Base-by-base conservation (phyloP, 2,888 invertebrate species). In the Clanis bilineata region DNA sequence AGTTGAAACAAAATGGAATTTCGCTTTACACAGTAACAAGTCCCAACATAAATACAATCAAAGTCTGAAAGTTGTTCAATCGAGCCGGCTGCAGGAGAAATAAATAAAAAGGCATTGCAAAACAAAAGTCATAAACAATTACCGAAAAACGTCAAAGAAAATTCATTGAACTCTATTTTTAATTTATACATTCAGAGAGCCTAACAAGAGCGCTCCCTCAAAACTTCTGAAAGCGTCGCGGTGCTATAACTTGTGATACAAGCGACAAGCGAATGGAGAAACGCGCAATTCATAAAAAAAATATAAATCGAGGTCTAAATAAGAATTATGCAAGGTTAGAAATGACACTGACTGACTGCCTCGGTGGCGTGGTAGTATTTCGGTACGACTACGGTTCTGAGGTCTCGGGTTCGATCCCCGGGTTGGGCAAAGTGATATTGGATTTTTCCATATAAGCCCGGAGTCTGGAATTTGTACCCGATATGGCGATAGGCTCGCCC, bases 121-220 rank as follows among this genome's bases (percentile, higher is more conserved):
- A 51, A 32, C 51, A 51, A 51, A 51, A 51, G 51, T 51, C 51
- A 51, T 71, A 69, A 73, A 56, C 68, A 69, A 73, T 72, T 70
- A 63, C 47, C 66, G 58, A 62, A 47, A 56, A 32, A 51, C 51
- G 51, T 28, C 15, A 51, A 32, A 32, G 55, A 39, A 66, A 64
- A 71, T 57, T 45, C 57, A 63, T 66, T 65, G 59, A 67, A 71
- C 67, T 65, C 62, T 72, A 64, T 74, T 71, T 68, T 71, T 74
- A 72, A 74, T 74, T 67, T 73, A 73, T 72, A 72, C 69, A 76
- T 76, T 70, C 71, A 73, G 74, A 76, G 71, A 70, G 68, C 67
- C 72, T 73, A 73, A 72, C 71, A 71, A 77, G 75, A 68, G 71
- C 51, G 68, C 68, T 69, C 71, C 73, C 72, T 64, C 62, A 58